Base-by-base conservation (phyloP, 2,113 vertebrate genomes). In the Gymnobelideus leadbeateri region DNA sequence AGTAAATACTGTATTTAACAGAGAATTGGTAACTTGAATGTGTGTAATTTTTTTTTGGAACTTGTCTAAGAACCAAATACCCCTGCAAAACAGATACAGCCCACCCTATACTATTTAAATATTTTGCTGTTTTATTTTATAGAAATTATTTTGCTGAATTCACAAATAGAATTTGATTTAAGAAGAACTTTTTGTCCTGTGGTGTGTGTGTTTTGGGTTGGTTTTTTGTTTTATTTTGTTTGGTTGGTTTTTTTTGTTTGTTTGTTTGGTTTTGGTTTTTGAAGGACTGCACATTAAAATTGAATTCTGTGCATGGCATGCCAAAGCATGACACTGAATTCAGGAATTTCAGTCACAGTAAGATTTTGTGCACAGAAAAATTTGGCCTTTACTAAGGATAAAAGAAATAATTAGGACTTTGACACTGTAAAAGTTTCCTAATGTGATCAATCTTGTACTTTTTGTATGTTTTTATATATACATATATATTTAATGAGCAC, bases 111-210 rank as follows among this genome's bases (percentile, higher is more conserved):
- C 99, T 99, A 99, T 99, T 99, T 99, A 99, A 99, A 99, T 99
- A 99, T 99, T 99, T 99, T 99, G 99, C 99, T 99, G 99, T 99
- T 99, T 99, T 99, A 99, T 99, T 99, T 99, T 99, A 99, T 99
- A 99, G 99, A 99, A 99, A 99, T 99, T 99, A 99, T 99, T 99
- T 99, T 99, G 99, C 99, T 99, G 99, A 99, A 99, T 99, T 99
- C 99, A 99, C 99, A 99, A 99, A 99, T 99, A 99, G 99, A 99
- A 99, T 99, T 99, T 99, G 99, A 99, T 99, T 99, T 99, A 99
- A 99, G 99, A 99, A 99, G 99, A 99, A 99, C 98, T 99, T 99
- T 99, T 99, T 99, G 99, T 99, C 98, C 98, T 99, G 98, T 99
- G 98, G 98, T 99, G 98, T 98, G 98, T 99, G 98, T 99, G 97